phyloP scores from a whole-genome alignment of 92 coral and sea anemone genomes.

The Actinernus sp. region DNA sequence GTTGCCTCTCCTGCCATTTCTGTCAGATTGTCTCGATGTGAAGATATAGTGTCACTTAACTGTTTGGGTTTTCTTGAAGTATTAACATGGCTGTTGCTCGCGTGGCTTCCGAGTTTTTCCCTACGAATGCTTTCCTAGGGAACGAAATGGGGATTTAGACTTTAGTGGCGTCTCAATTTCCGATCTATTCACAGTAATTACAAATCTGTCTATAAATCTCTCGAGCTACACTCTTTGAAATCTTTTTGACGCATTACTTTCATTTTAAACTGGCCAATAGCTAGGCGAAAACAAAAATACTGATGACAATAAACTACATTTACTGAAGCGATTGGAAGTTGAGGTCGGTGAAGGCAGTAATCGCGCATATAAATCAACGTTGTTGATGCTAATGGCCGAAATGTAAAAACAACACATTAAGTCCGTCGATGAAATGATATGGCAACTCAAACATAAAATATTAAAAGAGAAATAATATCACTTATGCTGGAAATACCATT shows the following conservation, averaged over 20 bases:
- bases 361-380: too few relatives aligned
- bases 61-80: background rate
- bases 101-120: background rate
- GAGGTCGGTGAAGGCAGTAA: background rate
- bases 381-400: too few relatives aligned
- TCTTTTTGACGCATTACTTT: background rate
- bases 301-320: too few relatives aligned
- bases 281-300: background rate
- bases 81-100: background rate
- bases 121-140: background rate
- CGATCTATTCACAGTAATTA: too few relatives aligned
- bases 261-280: background rate
- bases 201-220: too few relatives aligned
- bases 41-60: background rate
- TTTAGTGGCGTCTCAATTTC: too few relatives aligned
- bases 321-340: background rate
- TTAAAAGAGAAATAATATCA: too few relatives aligned
- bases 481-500: too few relatives aligned
- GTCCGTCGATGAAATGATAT: too few relatives aligned
- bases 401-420: too few relatives aligned
- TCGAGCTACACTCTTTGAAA: too few relatives aligned
- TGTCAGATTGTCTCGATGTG: background rate
- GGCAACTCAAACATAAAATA: too few relatives aligned
- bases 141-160: background rate
- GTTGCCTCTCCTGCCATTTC: slow-evolving; percentile 33